Evolutionary conservation across 2,888 invertebrate species (phyloP), one percentile per base, ranked within the genome.

Genomic region (Suillia variegata): DNA sequence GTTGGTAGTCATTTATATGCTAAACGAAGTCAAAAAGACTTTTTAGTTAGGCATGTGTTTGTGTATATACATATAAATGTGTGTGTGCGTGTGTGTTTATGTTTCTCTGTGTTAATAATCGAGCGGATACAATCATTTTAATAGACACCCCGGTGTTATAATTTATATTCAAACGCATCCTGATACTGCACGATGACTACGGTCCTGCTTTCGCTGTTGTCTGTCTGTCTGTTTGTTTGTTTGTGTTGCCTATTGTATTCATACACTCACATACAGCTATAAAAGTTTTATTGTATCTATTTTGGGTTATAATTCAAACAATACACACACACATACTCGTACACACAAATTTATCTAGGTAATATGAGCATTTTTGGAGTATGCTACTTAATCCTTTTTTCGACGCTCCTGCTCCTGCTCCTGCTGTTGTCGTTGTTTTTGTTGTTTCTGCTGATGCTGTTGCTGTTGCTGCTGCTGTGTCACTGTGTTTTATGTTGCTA

Each of bases 121-220:
- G 75, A 75, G 73, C 75, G 76, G 77, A 76, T 75, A 77, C 78
- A 77, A 78, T 78, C 77, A 74, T 77, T 77, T 78, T 77, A 78
- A 77, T 77, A 77, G 77, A 78, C 75, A 77, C 75, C 70, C 73
- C 75, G 75, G 75, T 77, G 77, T 77, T 76, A 76, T 77, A 78
- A 77, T 77, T 78, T 77, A 77, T 77, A 76, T 76, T 73, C 74
- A 75, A 76, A 73, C 70, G 69, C 73, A 77, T 74, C 73, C 74
- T 62, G 62, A 65, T 65, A 42, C 38, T 24, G 31, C 22, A 50
- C 49, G 33, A 10, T 20, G n/a, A 17, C 45, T 22, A 10, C 33
- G 17, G 8, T 51, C 38, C 49, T 20, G 51, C 54, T 54, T 31
- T 22, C n/a, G 12, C 34, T 31, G 22, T 13, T 70, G 65, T 64